phyloP scores from a whole-genome alignment of 2,797 vertebrate species.

The Glossophaga mutica region DNA sequence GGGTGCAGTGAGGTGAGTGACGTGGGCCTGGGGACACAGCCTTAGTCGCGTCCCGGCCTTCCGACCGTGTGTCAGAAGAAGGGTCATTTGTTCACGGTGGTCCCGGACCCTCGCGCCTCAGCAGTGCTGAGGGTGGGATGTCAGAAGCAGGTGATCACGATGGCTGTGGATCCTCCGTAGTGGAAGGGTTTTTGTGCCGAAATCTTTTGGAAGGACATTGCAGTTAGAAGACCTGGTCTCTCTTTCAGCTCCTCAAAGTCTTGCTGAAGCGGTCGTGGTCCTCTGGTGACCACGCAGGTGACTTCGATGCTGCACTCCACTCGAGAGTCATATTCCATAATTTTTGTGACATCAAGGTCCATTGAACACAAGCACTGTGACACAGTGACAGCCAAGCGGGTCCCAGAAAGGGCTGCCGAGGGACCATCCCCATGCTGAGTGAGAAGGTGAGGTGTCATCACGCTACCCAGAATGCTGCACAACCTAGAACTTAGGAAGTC shows the following conservation, averaged over 20 bases:
- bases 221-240: not conserved
- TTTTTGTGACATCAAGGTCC: not conserved
- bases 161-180: not conserved
- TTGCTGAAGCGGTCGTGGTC: not conserved
- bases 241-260: not conserved
- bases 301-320: not conserved
- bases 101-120: not conserved
- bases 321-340: not conserved
- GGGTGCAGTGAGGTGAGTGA: no score
- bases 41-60: not conserved
- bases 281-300: not conserved
- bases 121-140: not conserved
- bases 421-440: not conserved
- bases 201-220: not conserved
- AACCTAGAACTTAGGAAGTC: no score
- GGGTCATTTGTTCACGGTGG: not conserved
- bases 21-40: not conserved
- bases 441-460: not conserved
- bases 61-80: not conserved
- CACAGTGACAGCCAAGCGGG: not conserved
- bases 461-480: no score
- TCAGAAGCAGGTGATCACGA: not conserved
- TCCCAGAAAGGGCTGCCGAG: not conserved
- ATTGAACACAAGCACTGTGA: no score
- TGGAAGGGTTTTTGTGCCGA: not conserved